Percentiles rank a stretch among this genome's conserved stretches.
Conservation (phyloP, 1,140 invertebrate genomes). For the Sinonovacula constricta region DNA sequence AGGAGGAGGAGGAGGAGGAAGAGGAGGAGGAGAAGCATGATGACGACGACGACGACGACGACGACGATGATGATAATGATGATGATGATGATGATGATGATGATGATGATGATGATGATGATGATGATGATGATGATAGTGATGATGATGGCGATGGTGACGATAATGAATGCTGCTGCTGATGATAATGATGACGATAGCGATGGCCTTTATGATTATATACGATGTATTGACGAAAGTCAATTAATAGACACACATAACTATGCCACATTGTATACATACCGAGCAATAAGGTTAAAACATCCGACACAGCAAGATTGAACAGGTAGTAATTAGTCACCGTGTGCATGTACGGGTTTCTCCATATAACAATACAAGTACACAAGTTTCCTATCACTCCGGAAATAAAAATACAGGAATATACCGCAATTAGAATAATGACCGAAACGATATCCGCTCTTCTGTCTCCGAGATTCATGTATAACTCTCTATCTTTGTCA, state of each 20-base stretch:
- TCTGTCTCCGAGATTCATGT: slow-evolving; percentile 59
- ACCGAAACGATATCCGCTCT: slow-evolving; percentile 55
- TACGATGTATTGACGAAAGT: too few relatives aligned
- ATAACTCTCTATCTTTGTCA: too few relatives aligned
- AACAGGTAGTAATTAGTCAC: slow-evolving; percentile 93
- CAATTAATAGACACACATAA: too few relatives aligned
- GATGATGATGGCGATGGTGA: slow-evolving; percentile 2
- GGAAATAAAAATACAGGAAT: slow-evolving; percentile 68
- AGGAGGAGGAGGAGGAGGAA: too few relatives aligned
- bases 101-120: slow-evolving; percentile 21
- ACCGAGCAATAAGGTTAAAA: slow-evolving; percentile 85
- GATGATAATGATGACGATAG: slow-evolving; percentile 14
- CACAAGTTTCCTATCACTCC: slow-evolving; percentile 71
- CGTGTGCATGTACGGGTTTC: slow-evolving; percentile 84
- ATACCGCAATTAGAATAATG: slow-evolving; percentile 61
- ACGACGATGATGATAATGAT: slow-evolving; percentile 12
- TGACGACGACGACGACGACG: slow-evolving; percentile 5
- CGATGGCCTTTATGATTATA: too few relatives aligned
- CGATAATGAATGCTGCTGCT: too few relatives aligned
- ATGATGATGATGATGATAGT: neutral
- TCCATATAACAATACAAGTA: slow-evolving; percentile 72
- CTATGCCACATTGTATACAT: too few relatives aligned
- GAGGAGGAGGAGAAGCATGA: too few relatives aligned
- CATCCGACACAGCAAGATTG: slow-evolving; percentile 93
- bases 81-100: slow-evolving; percentile 25